Evolutionary conservation across 2,797 vertebrate species (phyloP).

Genomic region (Hippopotamyrus pictus): DNA sequence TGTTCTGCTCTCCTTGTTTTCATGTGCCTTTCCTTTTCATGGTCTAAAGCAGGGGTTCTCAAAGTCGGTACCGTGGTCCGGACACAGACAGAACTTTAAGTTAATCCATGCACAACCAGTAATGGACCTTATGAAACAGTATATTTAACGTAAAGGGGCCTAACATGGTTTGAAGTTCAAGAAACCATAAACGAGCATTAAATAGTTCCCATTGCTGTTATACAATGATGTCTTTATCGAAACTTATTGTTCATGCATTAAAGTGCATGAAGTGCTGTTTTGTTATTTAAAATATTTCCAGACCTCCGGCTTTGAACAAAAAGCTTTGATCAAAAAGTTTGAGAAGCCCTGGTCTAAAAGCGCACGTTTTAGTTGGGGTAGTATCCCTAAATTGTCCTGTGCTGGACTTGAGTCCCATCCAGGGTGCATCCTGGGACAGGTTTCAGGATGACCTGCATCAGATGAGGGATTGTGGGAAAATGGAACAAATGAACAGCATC

Average conservation of each 20-base stretch:
- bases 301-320: not conserved
- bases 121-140: not conserved
- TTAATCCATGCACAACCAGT: not conserved
- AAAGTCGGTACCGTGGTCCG: not conserved
- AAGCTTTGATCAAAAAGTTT: not conserved
- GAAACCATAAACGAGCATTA: not conserved
- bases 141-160: not conserved
- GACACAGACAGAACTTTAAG: not conserved
- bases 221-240: not conserved
- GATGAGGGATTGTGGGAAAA: not conserved
- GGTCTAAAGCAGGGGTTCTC: not conserved
- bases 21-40: not conserved
- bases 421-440: not conserved
- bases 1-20: not conserved
- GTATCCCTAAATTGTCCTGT: not conserved
- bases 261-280: not conserved
- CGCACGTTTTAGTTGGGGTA: not conserved
- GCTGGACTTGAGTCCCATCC: not conserved
- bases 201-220: not conserved
- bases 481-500: not conserved
- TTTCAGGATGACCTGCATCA: not conserved
- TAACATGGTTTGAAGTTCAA: not conserved
- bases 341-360: not conserved
- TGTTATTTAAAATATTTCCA: not conserved
- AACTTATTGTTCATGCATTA: not conserved